These are phyloP conservation scores for Crenichthys baileyi DNA, from an alignment of 2,797 vertebrate species.

Conservation along the genomic window DNA sequence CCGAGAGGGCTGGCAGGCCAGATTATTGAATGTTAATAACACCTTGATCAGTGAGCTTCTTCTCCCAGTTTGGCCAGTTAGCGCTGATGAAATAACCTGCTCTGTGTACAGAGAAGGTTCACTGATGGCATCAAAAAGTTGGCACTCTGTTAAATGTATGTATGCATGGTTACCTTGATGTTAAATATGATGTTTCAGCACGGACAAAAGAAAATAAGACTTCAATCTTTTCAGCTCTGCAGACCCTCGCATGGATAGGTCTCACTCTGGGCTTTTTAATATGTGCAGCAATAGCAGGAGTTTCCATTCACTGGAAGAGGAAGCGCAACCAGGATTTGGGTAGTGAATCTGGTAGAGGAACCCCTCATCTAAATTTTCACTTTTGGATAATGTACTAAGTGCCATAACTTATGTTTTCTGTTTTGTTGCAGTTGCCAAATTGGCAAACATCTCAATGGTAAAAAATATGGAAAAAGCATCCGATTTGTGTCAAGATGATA, in stretches of 20 bases:
- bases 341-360: conserved; percentile 18
- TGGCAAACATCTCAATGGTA: conserved; percentile 51
- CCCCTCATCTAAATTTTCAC: not conserved
- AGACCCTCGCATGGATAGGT: conserved; percentile 32
- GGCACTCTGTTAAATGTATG: conserved; percentile 38
- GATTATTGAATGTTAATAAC: conserved; percentile 22
- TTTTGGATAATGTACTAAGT: not conserved
- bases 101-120: conserved; percentile 56
- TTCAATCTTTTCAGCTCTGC: conserved; percentile 36
- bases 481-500: not conserved
- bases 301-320: conserved; percentile 51
- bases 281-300: conserved; percentile 28
- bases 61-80: conserved; percentile 25
- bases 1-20: conserved; percentile 6
- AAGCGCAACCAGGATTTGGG: conserved; percentile 42
- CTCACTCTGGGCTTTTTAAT: conserved; percentile 46
- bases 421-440: conserved; percentile 44
- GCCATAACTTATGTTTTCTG: not conserved
- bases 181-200: not conserved
- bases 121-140: conserved; percentile 49
- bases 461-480: conserved; percentile 2
- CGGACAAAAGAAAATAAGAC: not conserved
- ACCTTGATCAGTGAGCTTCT: conserved; percentile 41
- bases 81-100: conserved; percentile 39
- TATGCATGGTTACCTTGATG: not conserved